Evolutionary conservation across 2,113 vertebrate species (phyloP).

Genomic region (Ailuropoda melanoleuca): DNA sequence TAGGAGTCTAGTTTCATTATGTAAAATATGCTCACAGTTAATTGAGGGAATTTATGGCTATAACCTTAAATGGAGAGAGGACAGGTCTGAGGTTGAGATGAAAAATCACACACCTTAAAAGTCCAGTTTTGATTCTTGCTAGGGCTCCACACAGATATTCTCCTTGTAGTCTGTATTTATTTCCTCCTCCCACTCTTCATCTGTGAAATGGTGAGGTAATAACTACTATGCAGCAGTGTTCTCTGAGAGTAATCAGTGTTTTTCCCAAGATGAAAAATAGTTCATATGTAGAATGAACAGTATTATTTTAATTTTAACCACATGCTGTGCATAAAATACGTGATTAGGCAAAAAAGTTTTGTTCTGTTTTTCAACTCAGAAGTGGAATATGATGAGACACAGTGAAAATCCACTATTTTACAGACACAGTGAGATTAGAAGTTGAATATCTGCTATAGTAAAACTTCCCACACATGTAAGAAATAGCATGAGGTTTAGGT

Average conservation of each 20-base stretch:
- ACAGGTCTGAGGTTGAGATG: neutral
- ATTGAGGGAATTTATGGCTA: neutral
- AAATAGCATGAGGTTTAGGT: neutral
- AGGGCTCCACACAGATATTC: neutral
- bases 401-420: neutral
- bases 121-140: neutral
- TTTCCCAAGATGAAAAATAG: slow-evolving; percentile 53
- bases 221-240: neutral
- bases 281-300: neutral
- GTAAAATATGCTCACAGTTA: neutral
- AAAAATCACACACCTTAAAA: neutral
- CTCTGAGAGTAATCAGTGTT: slow-evolving; percentile 23
- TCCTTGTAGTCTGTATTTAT: neutral
- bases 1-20: neutral
- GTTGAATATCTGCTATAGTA: neutral
- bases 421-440: neutral
- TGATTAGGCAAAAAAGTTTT: slow-evolving; percentile 5
- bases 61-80: neutral
- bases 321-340: slow-evolving; percentile 10
- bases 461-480: neutral
- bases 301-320: slow-evolving; percentile 59
- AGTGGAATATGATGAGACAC: neutral
- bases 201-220: neutral
- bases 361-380: neutral
- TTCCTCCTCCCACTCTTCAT: neutral